Evolutionary conservation across 2,797 vertebrate genomes (phyloP), one percentile per base, ranked within the genome.

Genomic region (Hipposideros larvatus): DNA sequence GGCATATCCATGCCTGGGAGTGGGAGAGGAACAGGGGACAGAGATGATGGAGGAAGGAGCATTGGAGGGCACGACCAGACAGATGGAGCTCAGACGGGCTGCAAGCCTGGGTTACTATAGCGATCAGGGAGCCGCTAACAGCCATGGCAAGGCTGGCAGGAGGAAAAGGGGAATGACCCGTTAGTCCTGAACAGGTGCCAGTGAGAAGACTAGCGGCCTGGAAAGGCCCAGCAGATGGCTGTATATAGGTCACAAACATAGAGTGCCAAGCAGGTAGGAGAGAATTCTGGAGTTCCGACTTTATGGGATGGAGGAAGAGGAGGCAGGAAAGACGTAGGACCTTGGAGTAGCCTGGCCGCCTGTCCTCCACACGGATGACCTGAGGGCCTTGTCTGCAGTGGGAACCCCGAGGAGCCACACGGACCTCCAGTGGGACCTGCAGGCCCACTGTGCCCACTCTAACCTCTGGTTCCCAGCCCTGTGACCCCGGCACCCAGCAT

Each of bases 121-220:
- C 41, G 48, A 16, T 2, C 11, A 10, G 2, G 1, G 41, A 31
- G 57, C 65, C n/a, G 21, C 15, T 7, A 26, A 31, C 24, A 57
- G 71, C 24, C 34, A 37, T 1, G 10, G 53, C 6, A 26, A 31
- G 46, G 43, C 73, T 16, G 26, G 57, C n/a, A 57, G 51, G 31
- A 65, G 8, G 51, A 18, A 41, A 75, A 34, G 34, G 11, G 18
- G 37, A 34, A 55, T 7, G 34, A 34, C 31, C 15, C 0, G 0
- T 4, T 9, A 11, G 9, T 78, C 48, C n/a, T 24, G 7, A 78
- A 68, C 21, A 70, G 73, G 22, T 14, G 37, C 41, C 61, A 15
- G 59, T 0, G 0, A 74, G 53, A 79, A 55, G 71, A 34, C 34
- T 0, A 13, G 34, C 3, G 28, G 16, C 0, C 0, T 9, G 43